Percentiles rank a stretch among this genome's conserved stretches.
Evolutionary conservation across 2,113 vertebrate genomes (phyloP).

Genomic region (Nannobrachium achirus): DNA sequence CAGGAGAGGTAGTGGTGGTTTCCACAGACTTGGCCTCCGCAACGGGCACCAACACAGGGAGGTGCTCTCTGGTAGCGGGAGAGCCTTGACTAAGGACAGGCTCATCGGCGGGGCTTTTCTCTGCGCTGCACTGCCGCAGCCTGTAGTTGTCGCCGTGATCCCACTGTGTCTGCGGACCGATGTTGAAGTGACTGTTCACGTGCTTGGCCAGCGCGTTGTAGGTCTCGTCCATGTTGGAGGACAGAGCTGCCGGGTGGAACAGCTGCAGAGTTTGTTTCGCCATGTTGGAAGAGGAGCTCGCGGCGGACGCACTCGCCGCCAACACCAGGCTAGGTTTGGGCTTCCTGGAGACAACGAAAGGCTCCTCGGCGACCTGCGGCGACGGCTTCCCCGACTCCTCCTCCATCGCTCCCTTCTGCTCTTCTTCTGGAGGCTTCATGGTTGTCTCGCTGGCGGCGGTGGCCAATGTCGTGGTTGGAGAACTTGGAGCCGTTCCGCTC

Average conservation of each 20-base stretch:
- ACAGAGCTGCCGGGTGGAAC: conserved; percentile 82
- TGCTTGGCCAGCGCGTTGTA: conserved; percentile 87
- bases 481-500: background rate
- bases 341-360: conserved; percentile 54
- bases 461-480: background rate
- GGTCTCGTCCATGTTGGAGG: conserved; percentile 90
- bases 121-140: conserved; percentile 44
- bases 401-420: background rate
- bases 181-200: conserved; percentile 89
- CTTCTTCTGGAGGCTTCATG: conserved; percentile 39
- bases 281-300: conserved; percentile 32
- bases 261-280: conserved; percentile 75
- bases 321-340: conserved; percentile 18
- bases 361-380: conserved; percentile 32
- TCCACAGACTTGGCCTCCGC: conserved; percentile 49
- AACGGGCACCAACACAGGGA: conserved; percentile 54
- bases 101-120: background rate
- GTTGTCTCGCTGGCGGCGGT: conserved; percentile 6
- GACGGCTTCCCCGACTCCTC: conserved; percentile 4
- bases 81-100: background rate
- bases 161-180: conserved; percentile 32
- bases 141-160: conserved; percentile 68
- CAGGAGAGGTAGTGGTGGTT: conserved; percentile 14
- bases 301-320: background rate
- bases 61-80: conserved; percentile 25